phyloP scores from a whole-genome alignment of 2,113 vertebrate species.

The Heliornis fulica region DNA sequence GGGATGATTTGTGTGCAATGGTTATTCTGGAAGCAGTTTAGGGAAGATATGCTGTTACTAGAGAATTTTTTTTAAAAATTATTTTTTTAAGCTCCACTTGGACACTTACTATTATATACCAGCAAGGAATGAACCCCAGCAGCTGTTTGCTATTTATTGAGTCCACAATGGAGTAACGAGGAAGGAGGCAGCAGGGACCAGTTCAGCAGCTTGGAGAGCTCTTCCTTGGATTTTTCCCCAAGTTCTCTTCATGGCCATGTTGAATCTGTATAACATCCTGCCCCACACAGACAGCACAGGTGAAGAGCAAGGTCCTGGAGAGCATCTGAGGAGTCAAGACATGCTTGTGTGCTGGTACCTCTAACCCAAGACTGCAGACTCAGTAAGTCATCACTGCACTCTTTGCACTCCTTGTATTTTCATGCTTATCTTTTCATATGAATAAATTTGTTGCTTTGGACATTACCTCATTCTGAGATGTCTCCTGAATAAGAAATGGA shows the following conservation, averaged over 20 bases:
- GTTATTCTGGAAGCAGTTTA: conserved; percentile 69
- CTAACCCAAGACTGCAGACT: background rate
- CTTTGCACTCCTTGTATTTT: background rate
- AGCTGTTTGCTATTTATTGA: conserved; percentile 73
- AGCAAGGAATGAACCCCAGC: conserved; percentile 61
- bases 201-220: background rate
- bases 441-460: background rate
- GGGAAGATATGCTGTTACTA: conserved; percentile 68
- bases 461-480: background rate
- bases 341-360: background rate
- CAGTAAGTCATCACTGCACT: background rate
- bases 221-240: background rate
- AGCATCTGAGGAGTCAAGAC: background rate
- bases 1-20: conserved; percentile 71
- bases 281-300: background rate
- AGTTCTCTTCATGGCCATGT: background rate
- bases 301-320: background rate
- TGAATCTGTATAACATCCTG: background rate
- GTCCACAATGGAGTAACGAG: background rate
- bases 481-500: background rate
- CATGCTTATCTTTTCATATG: background rate
- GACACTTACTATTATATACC: conserved; percentile 20
- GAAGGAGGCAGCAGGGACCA: conserved; percentile 23
- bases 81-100: conserved; percentile 50
- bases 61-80: conserved; percentile 22